These are phyloP conservation scores for Polydesmus complanatus DNA, from an alignment of 2,888 invertebrate genomes.

Conservation along the genomic window DNA sequence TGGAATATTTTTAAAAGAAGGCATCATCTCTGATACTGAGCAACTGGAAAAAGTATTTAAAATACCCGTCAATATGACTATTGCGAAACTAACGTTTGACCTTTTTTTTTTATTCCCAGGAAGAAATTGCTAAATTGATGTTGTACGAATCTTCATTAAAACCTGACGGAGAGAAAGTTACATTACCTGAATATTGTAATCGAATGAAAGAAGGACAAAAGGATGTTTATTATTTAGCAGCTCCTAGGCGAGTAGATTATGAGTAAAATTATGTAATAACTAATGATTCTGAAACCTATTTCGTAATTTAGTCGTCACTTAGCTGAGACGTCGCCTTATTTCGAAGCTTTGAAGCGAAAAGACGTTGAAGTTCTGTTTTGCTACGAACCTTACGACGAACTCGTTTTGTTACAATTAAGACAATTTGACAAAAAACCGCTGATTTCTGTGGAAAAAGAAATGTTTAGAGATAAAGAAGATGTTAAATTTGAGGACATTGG, in stretches of 20 bases:
- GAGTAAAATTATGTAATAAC: background rate
- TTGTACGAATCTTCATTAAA: constrained; percentile 81
- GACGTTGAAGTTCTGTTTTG: constrained; percentile 87
- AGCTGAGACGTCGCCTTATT: constrained; percentile 89
- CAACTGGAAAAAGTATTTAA: constrained; percentile 58
- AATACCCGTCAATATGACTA: background rate
- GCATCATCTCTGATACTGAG: constrained; percentile 71
- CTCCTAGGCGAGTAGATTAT: constrained; percentile 56
- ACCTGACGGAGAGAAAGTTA: constrained; percentile 53
- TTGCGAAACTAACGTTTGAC: background rate
- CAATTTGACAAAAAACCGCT: constrained; percentile 62
- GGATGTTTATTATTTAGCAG: constrained; percentile 81
- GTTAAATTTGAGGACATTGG: constrained; percentile 6
- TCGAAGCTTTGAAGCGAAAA: constrained; percentile 74
- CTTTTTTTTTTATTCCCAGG: constrained; percentile 39
- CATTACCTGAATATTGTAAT: constrained; percentile 63
- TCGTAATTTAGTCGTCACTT: constrained; percentile 57
- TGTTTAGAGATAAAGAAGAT: constrained; percentile 51
- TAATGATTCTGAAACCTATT: constrained; percentile 14
- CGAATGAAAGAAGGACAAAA: constrained; percentile 64
- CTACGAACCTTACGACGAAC: constrained; percentile 92
- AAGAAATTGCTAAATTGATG: constrained; percentile 75
- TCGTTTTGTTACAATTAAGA: constrained; percentile 76
- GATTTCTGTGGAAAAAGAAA: constrained; percentile 85
- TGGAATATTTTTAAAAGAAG: constrained; percentile 85